Evolutionary conservation across 92 coral and sea anemone genomes (phyloP).

Genomic region (Isaurus tuberculatus): DNA sequence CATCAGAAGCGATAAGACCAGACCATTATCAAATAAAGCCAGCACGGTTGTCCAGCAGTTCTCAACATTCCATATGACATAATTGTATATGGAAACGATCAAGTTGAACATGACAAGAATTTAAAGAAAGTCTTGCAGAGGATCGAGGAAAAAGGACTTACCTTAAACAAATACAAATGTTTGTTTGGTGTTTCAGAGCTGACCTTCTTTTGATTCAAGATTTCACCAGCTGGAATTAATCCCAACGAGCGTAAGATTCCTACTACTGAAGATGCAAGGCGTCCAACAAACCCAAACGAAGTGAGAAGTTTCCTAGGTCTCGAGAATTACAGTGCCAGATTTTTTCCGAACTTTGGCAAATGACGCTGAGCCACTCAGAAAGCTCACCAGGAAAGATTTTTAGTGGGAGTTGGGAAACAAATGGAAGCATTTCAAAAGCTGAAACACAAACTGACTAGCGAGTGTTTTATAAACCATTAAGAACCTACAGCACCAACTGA

Average conservation of each 20-base stretch:
- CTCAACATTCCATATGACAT: too few relatives aligned
- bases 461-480: slow-evolving; percentile 17
- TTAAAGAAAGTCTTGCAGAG: too few relatives aligned
- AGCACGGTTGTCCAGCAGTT: too few relatives aligned
- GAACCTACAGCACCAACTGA: slow-evolving; percentile 29
- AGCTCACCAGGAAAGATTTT: background rate
- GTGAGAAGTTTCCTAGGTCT: background rate
- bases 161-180: too few relatives aligned
- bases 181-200: background rate
- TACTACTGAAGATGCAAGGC: too few relatives aligned
- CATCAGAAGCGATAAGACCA: too few relatives aligned
- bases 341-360: background rate
- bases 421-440: background rate
- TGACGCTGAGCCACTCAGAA: background rate
- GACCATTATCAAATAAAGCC: too few relatives aligned
- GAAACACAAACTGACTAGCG: slow-evolving; percentile 1
- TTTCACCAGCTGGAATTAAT: slow-evolving; percentile 7
- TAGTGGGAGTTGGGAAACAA: background rate
- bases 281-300: background rate
- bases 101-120: too few relatives aligned
- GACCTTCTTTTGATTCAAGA: background rate
- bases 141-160: too few relatives aligned
- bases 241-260: too few relatives aligned
- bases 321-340: background rate
- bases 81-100: too few relatives aligned